These are phyloP conservation scores for Ageneiosus marmoratus DNA, from an alignment of 2,113 vertebrate species.

Conservation along the genomic window DNA sequence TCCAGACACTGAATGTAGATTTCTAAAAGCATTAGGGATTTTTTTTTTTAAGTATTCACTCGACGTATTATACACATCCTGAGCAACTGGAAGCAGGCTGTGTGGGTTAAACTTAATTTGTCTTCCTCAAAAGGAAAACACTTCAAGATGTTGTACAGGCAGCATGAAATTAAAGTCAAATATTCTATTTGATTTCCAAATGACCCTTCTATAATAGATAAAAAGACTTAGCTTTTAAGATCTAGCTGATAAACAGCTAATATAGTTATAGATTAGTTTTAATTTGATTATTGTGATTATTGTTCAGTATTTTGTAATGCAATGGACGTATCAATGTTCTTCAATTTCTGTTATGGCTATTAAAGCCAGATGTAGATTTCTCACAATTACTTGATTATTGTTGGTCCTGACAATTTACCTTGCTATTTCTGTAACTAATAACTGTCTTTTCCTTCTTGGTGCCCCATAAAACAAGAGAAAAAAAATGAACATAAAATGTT, in stretches of 20 bases:
- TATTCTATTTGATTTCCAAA: neutral
- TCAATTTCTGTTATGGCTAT: neutral
- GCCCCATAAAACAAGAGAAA: neutral
- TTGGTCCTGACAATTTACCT: neutral
- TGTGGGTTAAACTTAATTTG: constrained; percentile 1
- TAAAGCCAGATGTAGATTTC: neutral
- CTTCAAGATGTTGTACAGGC: constrained; percentile 24
- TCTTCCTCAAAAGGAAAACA: constrained; percentile 12
- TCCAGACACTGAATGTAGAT: too few relatives aligned
- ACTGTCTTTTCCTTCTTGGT: neutral
- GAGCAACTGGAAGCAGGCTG: neutral
- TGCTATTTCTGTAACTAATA: neutral
- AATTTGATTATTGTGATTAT: too few relatives aligned
- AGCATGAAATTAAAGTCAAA: neutral
- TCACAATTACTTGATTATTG: too few relatives aligned
- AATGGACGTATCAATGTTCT: neutral
- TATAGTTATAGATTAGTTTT: neutral
- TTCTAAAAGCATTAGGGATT: too few relatives aligned
- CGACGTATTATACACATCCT: neutral
- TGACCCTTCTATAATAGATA: neutral
- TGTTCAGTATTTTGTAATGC: neutral
- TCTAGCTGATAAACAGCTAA: neutral
- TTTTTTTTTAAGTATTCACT: neutral
- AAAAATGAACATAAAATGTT: neutral
- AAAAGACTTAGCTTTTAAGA: neutral